phyloP scores from a whole-genome alignment of 1,140 invertebrate species.

The Rhyzopertha dominica region DNA sequence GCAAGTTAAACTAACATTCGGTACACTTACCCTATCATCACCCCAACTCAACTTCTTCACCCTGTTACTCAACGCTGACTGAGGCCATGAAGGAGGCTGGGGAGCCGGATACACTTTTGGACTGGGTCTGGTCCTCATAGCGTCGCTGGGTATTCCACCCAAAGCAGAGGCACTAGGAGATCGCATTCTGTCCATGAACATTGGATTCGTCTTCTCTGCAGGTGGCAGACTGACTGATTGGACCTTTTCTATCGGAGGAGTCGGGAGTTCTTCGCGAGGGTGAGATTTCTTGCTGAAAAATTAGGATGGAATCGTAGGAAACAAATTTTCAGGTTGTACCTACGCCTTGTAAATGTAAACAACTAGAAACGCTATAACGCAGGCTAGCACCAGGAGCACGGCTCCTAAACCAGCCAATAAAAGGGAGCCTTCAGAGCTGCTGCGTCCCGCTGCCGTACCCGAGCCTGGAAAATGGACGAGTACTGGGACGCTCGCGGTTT shows the following conservation, averaged over 20 bases:
- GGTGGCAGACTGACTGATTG: constrained; percentile 5
- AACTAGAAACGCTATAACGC: constrained; percentile 68
- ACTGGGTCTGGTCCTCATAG: constrained; percentile 34
- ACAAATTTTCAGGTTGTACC: constrained; percentile 40
- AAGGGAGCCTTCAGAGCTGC: constrained; percentile 50
- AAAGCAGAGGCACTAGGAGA: constrained; percentile 38
- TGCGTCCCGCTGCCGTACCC: constrained; percentile 44
- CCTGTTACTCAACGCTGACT: constrained; percentile 54
- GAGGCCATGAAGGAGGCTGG: constrained; percentile 35
- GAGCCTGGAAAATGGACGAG: constrained; percentile 63
- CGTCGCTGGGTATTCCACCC: constrained; percentile 37
- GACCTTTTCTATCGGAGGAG: constrained; percentile 25
- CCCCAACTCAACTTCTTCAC: constrained; percentile 72
- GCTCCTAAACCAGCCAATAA: constrained; percentile 65
- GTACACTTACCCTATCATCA: constrained; percentile 51
- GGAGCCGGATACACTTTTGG: constrained; percentile 44
- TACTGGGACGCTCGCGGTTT: constrained; percentile 68
- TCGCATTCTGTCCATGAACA: constrained; percentile 34
- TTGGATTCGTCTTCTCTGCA: constrained; percentile 37
- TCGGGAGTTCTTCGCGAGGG: constrained; percentile 29
- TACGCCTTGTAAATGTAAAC: constrained; percentile 74
- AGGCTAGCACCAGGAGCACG: constrained; percentile 63
- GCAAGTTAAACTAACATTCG: constrained; percentile 3
- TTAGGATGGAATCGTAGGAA: constrained; percentile 1
- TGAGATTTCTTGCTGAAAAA: constrained; percentile 24